Evolutionary conservation across 1,140 invertebrate species (phyloP), one percentile per base, ranked within the genome.

Genomic region (Cyrtorhinus lividipennis): DNA sequence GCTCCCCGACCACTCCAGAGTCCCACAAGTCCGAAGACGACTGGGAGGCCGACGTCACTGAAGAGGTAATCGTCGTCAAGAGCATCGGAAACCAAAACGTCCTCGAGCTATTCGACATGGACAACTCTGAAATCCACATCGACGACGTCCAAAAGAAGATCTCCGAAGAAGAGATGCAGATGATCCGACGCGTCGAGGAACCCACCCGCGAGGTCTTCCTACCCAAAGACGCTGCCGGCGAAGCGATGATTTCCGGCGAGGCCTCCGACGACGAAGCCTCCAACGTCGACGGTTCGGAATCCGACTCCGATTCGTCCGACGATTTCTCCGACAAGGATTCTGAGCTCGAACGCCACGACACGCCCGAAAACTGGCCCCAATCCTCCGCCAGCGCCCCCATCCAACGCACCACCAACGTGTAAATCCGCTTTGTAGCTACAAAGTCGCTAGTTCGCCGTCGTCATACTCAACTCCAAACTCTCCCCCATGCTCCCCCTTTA

Each of bases 161-260:
- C 18, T 59, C 58, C 24, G 58, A 59, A 25, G 66, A 66, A 56
- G 66, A 64, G n/a, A 61, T 66, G 10, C 27, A 64, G 15, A 61
- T 64, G 56, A 62, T 66, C 26, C 62, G 62, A 18, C 62, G 63
- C 26, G 66, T 61, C 25, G 66, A 66, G 18, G 24, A 59, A 25
- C 25, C 56, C 1, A 56, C 61, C 1, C 22, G 56, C 15, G 25
- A 60, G 15, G 56, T 58, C 44, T 44, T 61, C 15, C 63, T 69
- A 2, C 68, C 68, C 0, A 69, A 69, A 59, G 68, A 69, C 20
- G 61, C 66, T 2, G 68, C 62, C 15, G 68, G 68, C 3, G 68
- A 69, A 56, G 68, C 66, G 20, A 69, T 69, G 68, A 65, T 67
- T 15, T 67, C 67, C 12, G 68, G 66, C 12, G 68, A 67, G 26